Evolutionary conservation across 2,888 invertebrate genomes (phyloP).

Genomic region (Ceraclea dissimilis): DNA sequence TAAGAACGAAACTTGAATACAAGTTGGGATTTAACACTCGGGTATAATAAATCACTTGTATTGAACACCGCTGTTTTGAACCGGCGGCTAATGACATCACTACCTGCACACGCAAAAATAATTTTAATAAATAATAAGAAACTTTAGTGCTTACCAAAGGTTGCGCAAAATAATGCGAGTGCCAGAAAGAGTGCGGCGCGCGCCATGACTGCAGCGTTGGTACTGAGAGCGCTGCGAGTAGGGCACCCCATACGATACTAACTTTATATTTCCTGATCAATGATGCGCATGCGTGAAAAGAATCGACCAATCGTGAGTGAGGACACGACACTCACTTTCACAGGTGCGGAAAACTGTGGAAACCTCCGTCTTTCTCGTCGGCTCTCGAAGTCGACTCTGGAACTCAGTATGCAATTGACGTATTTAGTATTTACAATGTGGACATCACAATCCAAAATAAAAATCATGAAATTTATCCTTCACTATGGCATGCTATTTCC

Average conservation of each 20-base stretch:
- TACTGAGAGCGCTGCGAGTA: constrained; percentile 37
- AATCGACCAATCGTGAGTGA: constrained; percentile 13
- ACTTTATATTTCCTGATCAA: constrained; percentile 7
- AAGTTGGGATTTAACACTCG: background rate
- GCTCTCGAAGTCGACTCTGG: background rate
- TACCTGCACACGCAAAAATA: too few species aligned
- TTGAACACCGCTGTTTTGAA: too few species aligned
- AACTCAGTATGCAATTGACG: background rate
- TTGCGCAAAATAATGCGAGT: constrained; percentile 40
- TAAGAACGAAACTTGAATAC: background rate
- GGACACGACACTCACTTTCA: constrained; percentile 18
- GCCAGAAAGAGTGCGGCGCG: constrained; percentile 45
- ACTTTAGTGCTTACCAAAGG: constrained; percentile 41
- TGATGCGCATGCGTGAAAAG: constrained; percentile 18
- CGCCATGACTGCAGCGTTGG: constrained; percentile 46
- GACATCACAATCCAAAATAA: too few species aligned
- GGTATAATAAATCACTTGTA: too few species aligned
- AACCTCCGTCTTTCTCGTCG: background rate
- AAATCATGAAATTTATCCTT: too few species aligned
- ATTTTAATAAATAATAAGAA: too few species aligned
- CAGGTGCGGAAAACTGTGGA: constrained; percentile 8
- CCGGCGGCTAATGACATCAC: too few species aligned
- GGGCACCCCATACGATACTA: constrained; percentile 29
- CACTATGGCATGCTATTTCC: too few species aligned
- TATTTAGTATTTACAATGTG: too few species aligned